Percentiles rank a stretch among this genome's conserved stretches.
Evolutionary conservation across 2,797 vertebrate genomes (phyloP).

Genomic region (Sebastes iracundus): DNA sequence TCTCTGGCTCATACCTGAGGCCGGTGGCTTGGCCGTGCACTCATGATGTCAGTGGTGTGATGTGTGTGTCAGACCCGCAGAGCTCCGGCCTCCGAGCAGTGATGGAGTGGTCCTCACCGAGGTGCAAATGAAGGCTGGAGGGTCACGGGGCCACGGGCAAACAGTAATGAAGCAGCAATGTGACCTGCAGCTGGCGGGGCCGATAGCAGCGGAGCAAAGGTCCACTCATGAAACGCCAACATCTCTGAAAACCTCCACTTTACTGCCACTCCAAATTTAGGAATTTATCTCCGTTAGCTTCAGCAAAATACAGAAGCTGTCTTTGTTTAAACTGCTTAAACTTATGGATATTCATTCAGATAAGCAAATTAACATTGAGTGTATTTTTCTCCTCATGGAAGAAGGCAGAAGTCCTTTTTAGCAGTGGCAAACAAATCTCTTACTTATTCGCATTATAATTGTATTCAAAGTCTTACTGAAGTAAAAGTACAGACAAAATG

Average conservation of each 20-base stretch:
- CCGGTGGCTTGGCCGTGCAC: constrained; percentile 1
- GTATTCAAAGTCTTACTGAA: not conserved
- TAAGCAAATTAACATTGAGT: not conserved
- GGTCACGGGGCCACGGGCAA: constrained; percentile 81
- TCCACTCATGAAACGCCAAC: constrained; percentile 40
- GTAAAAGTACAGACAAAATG: not conserved
- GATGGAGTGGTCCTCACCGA: constrained; percentile 83
- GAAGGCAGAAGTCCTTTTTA: not conserved
- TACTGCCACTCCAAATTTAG: constrained; percentile 1
- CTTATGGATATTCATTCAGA: not conserved
- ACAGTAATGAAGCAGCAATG: constrained; percentile 79
- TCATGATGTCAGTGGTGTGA: constrained; percentile 67
- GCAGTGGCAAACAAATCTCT: not conserved
- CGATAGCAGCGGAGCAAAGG: constrained; percentile 49
- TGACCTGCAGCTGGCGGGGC: constrained; percentile 78
- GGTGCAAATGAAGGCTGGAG: constrained; percentile 83
- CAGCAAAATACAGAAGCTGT: not conserved
- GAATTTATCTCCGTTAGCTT: not conserved
- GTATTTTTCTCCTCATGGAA: not conserved
- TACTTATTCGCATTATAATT: not conserved
- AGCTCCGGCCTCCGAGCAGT: constrained; percentile 54
- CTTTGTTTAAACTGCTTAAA: not conserved
- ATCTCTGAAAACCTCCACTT: constrained; percentile 22
- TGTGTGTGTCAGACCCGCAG: constrained; percentile 57
- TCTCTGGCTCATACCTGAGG: constrained; percentile 6